Conservation (phyloP, 2,113 vertebrate genomes). For the Varanus salvator region DNA sequence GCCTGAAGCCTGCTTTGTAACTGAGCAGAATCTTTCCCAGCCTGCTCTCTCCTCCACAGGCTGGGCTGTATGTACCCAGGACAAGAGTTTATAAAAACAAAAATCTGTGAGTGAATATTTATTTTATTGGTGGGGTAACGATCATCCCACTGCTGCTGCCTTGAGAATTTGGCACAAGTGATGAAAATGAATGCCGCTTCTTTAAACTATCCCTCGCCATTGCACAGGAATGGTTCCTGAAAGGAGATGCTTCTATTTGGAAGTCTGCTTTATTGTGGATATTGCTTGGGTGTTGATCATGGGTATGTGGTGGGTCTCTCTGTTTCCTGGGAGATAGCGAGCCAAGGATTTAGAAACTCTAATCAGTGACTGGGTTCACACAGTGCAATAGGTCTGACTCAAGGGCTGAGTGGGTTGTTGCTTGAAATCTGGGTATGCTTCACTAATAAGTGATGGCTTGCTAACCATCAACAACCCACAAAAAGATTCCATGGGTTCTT, state of each 20-base stretch:
- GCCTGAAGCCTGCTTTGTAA: not conserved
- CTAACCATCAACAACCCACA: too few relatives aligned
- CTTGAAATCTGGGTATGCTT: too few relatives aligned
- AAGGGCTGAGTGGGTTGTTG: too few relatives aligned
- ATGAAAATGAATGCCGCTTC: too few relatives aligned
- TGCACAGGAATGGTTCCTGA: not conserved
- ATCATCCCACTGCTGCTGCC: not conserved
- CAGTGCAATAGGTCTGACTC: too few relatives aligned
- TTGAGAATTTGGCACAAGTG: not conserved
- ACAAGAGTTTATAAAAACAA: not conserved
- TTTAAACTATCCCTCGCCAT: not conserved
- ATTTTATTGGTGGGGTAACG: not conserved
- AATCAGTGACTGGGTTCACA: not conserved
- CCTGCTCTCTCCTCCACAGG: not conserved
- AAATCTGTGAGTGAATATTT: not conserved
- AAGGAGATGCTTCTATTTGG: not conserved
- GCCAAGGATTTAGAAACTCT: too few relatives aligned
- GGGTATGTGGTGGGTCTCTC: not conserved
- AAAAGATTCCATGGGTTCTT: too few relatives aligned
- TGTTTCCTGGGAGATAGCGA: not conserved
- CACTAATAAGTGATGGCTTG: too few relatives aligned
- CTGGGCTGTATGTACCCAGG: not conserved
- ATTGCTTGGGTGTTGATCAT: not conserved
- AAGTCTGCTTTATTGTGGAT: not conserved
- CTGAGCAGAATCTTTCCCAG: not conserved